Percentiles rank a stretch among this genome's conserved stretches.
Conservation (phyloP, 2,888 invertebrate genomes). For the Eristalinus aeneus region DNA sequence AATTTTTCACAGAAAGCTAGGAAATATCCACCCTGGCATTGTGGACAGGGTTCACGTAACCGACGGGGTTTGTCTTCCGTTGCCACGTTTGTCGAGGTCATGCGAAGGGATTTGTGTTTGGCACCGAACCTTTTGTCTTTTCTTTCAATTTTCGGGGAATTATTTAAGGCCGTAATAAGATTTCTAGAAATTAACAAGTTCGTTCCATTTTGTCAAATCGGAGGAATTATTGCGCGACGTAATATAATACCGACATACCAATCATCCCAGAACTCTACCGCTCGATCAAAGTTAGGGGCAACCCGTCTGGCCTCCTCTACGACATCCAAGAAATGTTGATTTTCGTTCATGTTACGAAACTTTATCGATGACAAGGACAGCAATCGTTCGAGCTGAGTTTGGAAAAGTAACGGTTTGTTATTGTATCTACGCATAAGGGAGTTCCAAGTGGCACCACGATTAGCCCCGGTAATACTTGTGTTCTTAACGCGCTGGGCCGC, state of each 20-base stretch:
- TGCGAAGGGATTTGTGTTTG: not conserved
- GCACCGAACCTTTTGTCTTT: not conserved
- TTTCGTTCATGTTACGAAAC: not conserved
- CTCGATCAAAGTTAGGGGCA: not conserved
- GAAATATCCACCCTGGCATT: not conserved
- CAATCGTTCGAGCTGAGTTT: not conserved
- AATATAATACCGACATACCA: not conserved
- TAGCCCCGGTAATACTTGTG: not conserved
- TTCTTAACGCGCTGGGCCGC: not conserved
- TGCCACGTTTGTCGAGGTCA: not conserved
- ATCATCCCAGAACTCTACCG: not conserved
- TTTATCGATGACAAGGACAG: not conserved
- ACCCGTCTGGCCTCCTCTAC: not conserved
- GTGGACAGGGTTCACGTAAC: not conserved
- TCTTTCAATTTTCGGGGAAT: not conserved
- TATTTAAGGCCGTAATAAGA: not conserved
- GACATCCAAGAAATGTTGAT: not conserved
- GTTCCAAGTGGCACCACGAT: not conserved
- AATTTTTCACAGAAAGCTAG: not conserved
- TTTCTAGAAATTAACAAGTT: not conserved
- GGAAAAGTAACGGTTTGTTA: not conserved
- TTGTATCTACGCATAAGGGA: not conserved
- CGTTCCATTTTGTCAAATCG: not conserved
- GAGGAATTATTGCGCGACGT: not conserved
- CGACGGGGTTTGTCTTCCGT: constrained; percentile 4